Evolutionary conservation across 2,113 vertebrate genomes (phyloP).

Genomic region (Orthonyx spaldingii): DNA sequence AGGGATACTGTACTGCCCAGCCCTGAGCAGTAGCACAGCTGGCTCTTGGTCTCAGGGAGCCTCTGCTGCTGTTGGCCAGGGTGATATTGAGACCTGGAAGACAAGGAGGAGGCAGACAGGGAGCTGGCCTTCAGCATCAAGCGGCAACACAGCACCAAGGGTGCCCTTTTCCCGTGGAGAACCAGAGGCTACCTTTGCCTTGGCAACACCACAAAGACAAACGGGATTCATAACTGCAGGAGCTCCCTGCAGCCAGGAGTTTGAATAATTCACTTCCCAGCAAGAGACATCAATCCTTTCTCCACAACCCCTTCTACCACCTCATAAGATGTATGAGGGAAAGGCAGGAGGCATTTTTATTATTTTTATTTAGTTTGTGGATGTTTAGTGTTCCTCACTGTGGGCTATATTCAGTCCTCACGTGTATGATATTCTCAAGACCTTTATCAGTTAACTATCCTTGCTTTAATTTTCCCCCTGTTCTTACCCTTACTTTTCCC

Average conservation of each 20-base stretch:
- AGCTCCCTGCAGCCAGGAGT: constrained; percentile 35
- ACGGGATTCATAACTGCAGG: constrained; percentile 15
- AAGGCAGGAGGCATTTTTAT: constrained; percentile 49
- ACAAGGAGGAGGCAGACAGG: neutral
- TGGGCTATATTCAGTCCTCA: constrained; percentile 11
- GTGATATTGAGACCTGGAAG: neutral
- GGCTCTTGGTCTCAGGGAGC: neutral
- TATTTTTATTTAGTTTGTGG: constrained; percentile 62
- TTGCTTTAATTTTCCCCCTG: constrained; percentile 47
- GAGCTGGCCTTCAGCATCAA: neutral
- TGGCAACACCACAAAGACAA: neutral
- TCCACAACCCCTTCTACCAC: neutral
- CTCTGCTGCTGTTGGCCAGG: neutral
- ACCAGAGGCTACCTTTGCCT: neutral
- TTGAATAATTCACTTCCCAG: constrained; percentile 54
- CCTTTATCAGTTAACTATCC: constrained; percentile 64
- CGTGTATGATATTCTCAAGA: constrained; percentile 33
- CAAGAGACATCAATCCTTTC: constrained; percentile 46
- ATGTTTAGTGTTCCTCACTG: constrained; percentile 36
- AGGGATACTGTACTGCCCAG: neutral
- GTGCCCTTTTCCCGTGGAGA: neutral
- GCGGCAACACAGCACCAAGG: neutral
- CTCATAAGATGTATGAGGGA: constrained; percentile 24
- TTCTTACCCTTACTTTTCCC: constrained; percentile 35
- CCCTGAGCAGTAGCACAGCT: neutral